Base-by-base conservation (phyloP, 2,113 vertebrate genomes). In the Hassar affinis region DNA sequence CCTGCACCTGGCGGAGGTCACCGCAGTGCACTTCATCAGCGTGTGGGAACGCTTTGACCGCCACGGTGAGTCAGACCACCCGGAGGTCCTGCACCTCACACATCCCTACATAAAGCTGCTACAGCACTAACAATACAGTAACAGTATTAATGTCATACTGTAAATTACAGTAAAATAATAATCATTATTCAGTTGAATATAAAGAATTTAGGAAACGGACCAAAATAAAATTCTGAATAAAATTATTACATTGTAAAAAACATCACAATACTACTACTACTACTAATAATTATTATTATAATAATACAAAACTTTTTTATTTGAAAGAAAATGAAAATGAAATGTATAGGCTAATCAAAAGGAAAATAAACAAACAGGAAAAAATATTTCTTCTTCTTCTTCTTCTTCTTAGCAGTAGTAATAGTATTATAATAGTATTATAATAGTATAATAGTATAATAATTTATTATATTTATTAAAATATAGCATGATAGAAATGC, bases 11-110 rank as follows among this genome's bases (percentile, higher is more conserved):
- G 96, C 96, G 3, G 97, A 98, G 92, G 93, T 99, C 90, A 97
- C 97, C 56, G 97, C 97, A 0, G 91, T 95, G 82, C 97, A 99
- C 93, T 98, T 99, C 94, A 93, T 97, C 92, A 96, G 97, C 87
- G 96, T 99, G 91, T 99, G 97, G 97, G 96, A 96, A 79, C 97
- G 97, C 86, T 99, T 96, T 85, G 97, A 99, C 56, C 89, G 94
- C 66, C 97, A 98, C 90, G 97, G 97, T 98, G 90, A 97, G 97
- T 95, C 35, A 4, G 42, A 45, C 71, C 25, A 62, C 45, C 54
- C 35, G 1, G 33, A 35, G 1, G 38, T 47, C 42, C 62, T 35
- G 15, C 62, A 8, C 62, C 7, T 22, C 18, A 18, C 30, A 6
- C 17, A 33, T 64, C 62, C 35, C 17, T 18, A 64, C 17, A 2